These are phyloP conservation scores for Lagopus leucura DNA, from an alignment of 2,113 vertebrate species.

Conservation along the genomic window DNA sequence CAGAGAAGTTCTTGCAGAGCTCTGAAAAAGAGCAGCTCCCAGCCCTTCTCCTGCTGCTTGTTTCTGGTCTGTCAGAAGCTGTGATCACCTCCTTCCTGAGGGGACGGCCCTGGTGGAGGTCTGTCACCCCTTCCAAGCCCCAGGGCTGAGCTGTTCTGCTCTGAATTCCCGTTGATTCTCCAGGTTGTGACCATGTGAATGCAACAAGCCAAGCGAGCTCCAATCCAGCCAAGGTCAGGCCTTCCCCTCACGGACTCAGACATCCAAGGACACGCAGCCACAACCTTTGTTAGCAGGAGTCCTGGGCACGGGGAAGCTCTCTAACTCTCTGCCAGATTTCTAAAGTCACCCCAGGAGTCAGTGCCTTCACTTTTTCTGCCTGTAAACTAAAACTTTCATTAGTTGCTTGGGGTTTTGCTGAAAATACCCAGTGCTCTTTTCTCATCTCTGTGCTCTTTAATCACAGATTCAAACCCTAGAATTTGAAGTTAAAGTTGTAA, in stretches of 20 bases:
- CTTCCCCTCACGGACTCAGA: not conserved
- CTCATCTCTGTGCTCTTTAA: rapidly evolving
- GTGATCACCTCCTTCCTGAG: not conserved
- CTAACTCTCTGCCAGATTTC: rapidly evolving
- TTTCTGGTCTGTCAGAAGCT: not conserved
- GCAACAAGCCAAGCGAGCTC: not conserved
- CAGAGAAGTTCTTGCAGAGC: not conserved
- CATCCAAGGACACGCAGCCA: not conserved
- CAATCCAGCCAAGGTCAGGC: rapidly evolving
- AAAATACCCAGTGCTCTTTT: not conserved
- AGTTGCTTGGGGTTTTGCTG: not conserved
- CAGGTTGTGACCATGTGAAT: not conserved
- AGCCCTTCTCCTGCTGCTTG: not conserved
- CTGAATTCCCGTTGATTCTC: not conserved
- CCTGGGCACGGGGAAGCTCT: not conserved
- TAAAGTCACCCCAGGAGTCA: not conserved
- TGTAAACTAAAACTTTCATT: not conserved
- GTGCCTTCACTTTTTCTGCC: not conserved
- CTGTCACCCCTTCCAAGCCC: not conserved
- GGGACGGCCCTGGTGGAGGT: not conserved
- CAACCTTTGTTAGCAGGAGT: not conserved
- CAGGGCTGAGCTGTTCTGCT: not conserved
- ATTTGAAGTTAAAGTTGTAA: not conserved
- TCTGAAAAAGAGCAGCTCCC: not conserved
- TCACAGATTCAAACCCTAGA: not conserved